phyloP scores from a whole-genome alignment of 2,797 vertebrate species.

The Dicrostonyx torquatus region DNA sequence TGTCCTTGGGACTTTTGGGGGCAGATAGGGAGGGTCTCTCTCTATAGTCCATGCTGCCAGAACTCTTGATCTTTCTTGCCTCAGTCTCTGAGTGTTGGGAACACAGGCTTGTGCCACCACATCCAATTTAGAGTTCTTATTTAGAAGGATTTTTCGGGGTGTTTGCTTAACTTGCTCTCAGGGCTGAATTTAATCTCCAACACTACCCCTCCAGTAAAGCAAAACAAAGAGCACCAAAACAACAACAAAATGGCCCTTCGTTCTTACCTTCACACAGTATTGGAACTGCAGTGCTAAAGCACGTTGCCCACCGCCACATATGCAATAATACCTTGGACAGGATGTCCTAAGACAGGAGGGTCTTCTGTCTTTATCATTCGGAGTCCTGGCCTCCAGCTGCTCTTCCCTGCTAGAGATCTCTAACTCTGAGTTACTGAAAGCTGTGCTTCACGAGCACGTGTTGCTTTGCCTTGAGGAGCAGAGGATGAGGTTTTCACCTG shows the following conservation, averaged over 20 bases:
- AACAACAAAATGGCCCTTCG: background rate
- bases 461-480: no score
- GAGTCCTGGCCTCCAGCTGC: no score
- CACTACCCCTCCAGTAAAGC: background rate
- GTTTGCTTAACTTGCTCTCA: background rate
- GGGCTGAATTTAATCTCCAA: background rate
- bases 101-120: background rate
- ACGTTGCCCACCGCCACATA: background rate
- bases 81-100: background rate
- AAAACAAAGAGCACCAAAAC: background rate
- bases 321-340: no score
- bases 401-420: no score
- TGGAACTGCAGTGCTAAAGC: background rate
- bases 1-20: background rate
- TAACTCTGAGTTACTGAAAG: no score
- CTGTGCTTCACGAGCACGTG: no score
- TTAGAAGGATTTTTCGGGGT: background rate
- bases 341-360: no score
- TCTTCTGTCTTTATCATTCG: no score
- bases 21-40: background rate
- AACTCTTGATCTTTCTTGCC: background rate
- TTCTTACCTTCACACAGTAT: background rate
- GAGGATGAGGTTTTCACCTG: no score
- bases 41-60: no score
- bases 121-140: background rate